Evolutionary conservation across 2,113 vertebrate genomes (phyloP).

Genomic region (Tetraodon nigroviridis): DNA sequence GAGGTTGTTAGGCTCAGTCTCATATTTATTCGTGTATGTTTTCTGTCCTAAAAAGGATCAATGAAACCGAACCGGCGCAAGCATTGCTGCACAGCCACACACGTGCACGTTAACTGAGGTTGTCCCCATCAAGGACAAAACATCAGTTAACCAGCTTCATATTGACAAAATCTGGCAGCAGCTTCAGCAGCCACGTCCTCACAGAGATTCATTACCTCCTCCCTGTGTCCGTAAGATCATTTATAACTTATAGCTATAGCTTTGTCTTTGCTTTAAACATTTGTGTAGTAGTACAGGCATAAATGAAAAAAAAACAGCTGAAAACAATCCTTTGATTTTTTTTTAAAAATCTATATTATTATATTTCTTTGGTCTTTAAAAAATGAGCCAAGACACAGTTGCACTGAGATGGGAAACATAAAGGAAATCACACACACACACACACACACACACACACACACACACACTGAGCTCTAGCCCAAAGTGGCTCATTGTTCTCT

Average conservation of each 20-base stretch:
- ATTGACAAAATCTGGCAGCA: too few relatives aligned
- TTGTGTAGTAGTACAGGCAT: conserved; percentile 3
- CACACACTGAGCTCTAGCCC: conserved; percentile 31
- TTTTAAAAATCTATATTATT: too few relatives aligned
- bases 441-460: conserved; percentile 17
- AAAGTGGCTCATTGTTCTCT: conserved; percentile 64
- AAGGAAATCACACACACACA: not conserved
- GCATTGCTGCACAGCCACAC: not conserved
- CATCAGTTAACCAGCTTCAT: conserved; percentile 17
- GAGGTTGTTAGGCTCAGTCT: too few relatives aligned
- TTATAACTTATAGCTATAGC: too few relatives aligned
- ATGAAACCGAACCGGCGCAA: not conserved
- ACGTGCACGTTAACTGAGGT: not conserved
- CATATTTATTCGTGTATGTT: too few relatives aligned
- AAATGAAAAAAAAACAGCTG: too few relatives aligned
- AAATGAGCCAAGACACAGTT: not conserved
- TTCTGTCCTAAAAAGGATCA: conserved; percentile 4
- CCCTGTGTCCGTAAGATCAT: too few relatives aligned
- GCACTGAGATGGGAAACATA: not conserved
- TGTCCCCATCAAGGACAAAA: conserved; percentile 25
- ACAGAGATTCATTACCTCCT: too few relatives aligned
- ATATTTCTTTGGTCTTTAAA: too few relatives aligned
- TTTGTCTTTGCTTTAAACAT: conserved; percentile 2
- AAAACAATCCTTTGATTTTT: conserved; percentile 3
- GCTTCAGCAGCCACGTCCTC: too few relatives aligned